A percentile compares a stretch with the other conserved stretches of the same genome.
phyloP scores from a whole-genome alignment of 2,113 vertebrate genomes.

The Grantiella picta region DNA sequence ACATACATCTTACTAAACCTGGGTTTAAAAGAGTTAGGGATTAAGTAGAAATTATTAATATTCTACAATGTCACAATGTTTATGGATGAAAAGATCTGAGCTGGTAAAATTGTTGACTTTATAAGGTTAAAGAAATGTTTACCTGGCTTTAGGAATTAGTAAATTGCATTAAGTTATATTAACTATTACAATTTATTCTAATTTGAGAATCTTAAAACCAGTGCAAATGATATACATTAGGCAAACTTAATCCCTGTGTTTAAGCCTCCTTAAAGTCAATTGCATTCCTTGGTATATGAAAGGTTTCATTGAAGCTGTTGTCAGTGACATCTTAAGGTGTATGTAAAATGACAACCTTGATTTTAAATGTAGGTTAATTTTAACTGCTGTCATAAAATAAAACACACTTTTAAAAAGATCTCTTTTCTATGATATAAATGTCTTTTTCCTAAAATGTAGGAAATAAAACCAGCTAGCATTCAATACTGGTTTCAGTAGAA shows the following conservation, averaged over 20 bases:
- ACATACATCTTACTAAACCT: background rate
- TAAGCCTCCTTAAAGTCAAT: background rate
- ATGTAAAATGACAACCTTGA: background rate
- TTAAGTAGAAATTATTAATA: background rate
- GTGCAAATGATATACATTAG: background rate
- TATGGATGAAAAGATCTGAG: background rate
- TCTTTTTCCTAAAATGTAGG: background rate
- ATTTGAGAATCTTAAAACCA: background rate
- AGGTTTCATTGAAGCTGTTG: background rate
- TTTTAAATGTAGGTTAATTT: background rate
- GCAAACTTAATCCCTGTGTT: background rate
- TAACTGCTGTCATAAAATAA: background rate
- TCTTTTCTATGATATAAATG: background rate
- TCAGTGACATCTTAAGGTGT: background rate
- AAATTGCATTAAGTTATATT: background rate
- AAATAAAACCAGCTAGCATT: background rate
- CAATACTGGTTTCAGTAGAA: background rate
- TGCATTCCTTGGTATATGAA: background rate
- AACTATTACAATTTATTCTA: background rate
- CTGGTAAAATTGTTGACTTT: slow-evolving; percentile 17
- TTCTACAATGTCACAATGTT: slow-evolving; percentile 10
- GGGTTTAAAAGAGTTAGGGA: background rate
- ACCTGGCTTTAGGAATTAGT: background rate
- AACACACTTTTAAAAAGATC: background rate
- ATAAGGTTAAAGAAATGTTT: background rate